Evolutionary conservation across 2,113 vertebrate genomes (phyloP), one percentile per base, ranked within the genome.

Genomic region (Emydocephalus ijimae): DNA sequence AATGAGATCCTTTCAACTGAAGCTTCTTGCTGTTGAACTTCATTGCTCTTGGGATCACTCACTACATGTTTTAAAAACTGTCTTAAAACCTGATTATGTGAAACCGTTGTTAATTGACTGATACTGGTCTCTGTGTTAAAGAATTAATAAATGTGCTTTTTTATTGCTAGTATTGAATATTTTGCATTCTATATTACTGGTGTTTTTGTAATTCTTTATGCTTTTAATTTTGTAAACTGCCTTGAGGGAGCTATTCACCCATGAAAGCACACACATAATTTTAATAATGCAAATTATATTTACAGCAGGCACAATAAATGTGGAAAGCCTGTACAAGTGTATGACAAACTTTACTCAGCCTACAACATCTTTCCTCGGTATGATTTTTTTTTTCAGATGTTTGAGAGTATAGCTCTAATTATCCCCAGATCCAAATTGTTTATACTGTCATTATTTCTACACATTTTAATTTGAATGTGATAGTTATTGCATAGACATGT

Each of bases 381-480:
- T 3, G 18, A 81, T 81, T n/a, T 29, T 43, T 34, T 43, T 39
- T 81, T 81, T 43, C 74, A 81, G 34, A 81, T 43, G 18, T 43
- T 81, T 81, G 18, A 21, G 74, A 81, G 34, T 43, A 43, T 34
- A 81, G 34, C 34, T 81, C 34, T 81, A 81, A 43, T 21, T 18
- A 81, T 81, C n/a, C 34, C 18, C 74, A 81, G 74, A 81, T 34
- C 74, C 34, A 43, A 81, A 21, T 81, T 81, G 74, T 43, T 81
- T 81, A 81, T 20, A 81, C 18, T 43, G 0, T 39, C 24, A 85
- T 91, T 93, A 18, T 92, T 87, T 94, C 85, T 48, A 7, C n/a
- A 26, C 56, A 52, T 55, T 94, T 87, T 5, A 94, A 94, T 92
- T 93, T 92, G 91, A 92, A 89, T 89, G 89, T 92, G 95, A 92